Conservation (phyloP, 2,113 vertebrate species). For the Holacanthus passer region DNA sequence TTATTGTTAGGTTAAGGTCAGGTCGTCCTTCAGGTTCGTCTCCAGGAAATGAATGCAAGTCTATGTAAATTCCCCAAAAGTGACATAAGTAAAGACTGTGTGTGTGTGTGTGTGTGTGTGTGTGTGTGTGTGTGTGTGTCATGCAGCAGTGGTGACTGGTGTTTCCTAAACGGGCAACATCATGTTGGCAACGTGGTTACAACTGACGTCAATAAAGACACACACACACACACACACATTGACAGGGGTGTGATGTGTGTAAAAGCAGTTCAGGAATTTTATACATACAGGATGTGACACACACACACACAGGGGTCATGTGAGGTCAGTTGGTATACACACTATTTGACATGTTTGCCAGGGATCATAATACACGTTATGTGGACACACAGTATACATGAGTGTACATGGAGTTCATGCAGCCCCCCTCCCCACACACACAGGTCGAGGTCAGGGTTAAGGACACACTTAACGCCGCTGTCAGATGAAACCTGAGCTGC, state of each 20-base stretch:
- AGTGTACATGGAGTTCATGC: neutral
- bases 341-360: slow-evolving; percentile 33
- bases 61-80: no score
- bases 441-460: slow-evolving; percentile 49
- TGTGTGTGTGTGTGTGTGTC: slow-evolving; percentile 28
- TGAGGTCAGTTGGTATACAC: slow-evolving; percentile 34
- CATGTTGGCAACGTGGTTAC: slow-evolving; percentile 47
- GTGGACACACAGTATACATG: neutral
- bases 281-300: slow-evolving; percentile 15
- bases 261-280: slow-evolving; percentile 1
- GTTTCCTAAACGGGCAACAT: slow-evolving; percentile 58
- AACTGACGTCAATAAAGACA: slow-evolving; percentile 52
- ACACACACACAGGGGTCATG: slow-evolving; percentile 31
- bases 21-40: no score
- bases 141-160: neutral
- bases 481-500: slow-evolving; percentile 39
- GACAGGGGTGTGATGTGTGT: slow-evolving; percentile 21
- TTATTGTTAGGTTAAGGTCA: no score
- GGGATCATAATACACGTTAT: slow-evolving; percentile 31
- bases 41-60: no score
- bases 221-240: slow-evolving; percentile 12
- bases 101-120: slow-evolving; percentile 26
- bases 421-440: slow-evolving; percentile 4
- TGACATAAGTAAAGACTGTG: no score
- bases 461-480: slow-evolving; percentile 36